phyloP scores from a whole-genome alignment of 92 coral and sea anemone genomes.

The Muricea muricata region DNA sequence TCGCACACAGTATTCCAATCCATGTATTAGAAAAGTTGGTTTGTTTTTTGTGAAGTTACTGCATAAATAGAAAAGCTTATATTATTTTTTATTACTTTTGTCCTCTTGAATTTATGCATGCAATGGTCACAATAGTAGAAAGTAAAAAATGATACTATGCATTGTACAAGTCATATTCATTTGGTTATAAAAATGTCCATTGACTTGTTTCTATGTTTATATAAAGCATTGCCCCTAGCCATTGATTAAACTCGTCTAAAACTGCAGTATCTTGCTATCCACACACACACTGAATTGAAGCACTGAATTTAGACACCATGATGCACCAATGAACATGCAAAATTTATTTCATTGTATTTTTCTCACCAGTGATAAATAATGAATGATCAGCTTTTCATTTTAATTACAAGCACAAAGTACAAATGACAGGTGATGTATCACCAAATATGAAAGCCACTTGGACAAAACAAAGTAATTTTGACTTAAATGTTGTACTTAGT shows the following conservation, averaged over 20 bases:
- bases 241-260: background rate
- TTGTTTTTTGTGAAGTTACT: too few relatives aligned
- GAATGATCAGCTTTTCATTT: conserved; percentile 10
- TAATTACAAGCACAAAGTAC: background rate
- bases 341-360: background rate
- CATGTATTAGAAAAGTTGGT: too few relatives aligned
- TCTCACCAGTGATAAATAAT: conserved; percentile 42
- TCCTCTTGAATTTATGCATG: background rate
- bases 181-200: background rate
- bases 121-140: background rate
- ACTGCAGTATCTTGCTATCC: background rate
- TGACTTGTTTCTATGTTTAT: background rate
- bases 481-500: background rate
- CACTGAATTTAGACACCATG: background rate
- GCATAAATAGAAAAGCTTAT: background rate
- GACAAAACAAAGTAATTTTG: background rate
- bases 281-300: background rate
- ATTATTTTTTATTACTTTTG: background rate
- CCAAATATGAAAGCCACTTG: background rate
- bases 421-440: conserved; percentile 26
- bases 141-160: background rate
- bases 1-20: background rate
- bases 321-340: background rate
- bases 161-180: background rate
- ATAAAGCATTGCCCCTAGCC: too few relatives aligned